Evolutionary conservation across 1,140 invertebrate genomes (phyloP).

Genomic region (Drosophila bifasciata): DNA sequence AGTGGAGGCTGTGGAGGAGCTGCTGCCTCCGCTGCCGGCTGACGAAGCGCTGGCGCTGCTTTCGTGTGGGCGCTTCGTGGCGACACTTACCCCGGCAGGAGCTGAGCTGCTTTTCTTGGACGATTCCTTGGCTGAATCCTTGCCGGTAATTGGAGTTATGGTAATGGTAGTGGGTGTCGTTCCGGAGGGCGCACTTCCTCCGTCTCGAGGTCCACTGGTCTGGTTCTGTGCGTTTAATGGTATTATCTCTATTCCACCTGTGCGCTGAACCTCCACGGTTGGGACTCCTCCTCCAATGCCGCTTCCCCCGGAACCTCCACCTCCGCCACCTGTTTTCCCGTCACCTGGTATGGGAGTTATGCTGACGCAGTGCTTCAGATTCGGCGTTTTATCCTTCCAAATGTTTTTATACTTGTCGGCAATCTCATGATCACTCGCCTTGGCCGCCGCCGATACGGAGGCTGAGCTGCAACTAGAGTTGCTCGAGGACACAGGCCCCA

Average conservation of each 20-base stretch:
- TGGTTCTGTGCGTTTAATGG: constrained; percentile 82
- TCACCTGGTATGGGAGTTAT: constrained; percentile 75
- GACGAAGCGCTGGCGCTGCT: constrained; percentile 27
- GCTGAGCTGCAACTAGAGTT: background rate
- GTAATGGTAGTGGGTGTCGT: constrained; percentile 86
- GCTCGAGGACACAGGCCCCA: background rate
- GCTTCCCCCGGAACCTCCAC: background rate
- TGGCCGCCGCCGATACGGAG: constrained; percentile 4
- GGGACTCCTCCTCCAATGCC: background rate
- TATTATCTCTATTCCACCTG: constrained; percentile 85
- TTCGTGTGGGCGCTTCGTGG: constrained; percentile 59
- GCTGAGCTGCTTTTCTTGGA: constrained; percentile 50
- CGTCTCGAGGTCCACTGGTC: constrained; percentile 6
- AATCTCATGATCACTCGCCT: constrained; percentile 68
- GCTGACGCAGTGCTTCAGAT: constrained; percentile 71
- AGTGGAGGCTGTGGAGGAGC: constrained; percentile 34
- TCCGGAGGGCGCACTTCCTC: constrained; percentile 16
- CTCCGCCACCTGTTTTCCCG: constrained; percentile 29
- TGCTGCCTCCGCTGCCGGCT: constrained; percentile 15
- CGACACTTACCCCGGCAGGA: constrained; percentile 15
- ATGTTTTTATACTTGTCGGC: constrained; percentile 82
- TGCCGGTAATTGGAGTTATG: constrained; percentile 90
- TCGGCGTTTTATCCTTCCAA: constrained; percentile 81
- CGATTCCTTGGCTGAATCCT: constrained; percentile 34
- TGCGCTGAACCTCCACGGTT: constrained; percentile 68